Evolutionary conservation across 2,113 vertebrate species (phyloP).

Genomic region (Ammospiza nelsoni): DNA sequence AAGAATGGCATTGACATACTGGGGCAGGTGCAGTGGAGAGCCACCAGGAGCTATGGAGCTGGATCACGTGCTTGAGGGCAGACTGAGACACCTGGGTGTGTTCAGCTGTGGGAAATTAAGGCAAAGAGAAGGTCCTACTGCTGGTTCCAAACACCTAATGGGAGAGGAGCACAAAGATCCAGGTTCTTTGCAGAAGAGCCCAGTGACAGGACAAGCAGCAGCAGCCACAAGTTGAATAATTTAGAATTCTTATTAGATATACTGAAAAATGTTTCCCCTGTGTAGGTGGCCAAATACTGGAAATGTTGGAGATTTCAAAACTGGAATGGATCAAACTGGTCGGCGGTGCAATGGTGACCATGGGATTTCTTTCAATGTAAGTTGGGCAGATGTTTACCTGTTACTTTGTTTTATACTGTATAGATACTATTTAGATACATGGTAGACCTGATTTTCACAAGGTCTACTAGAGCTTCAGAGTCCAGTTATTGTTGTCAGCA

Average conservation of each 20-base stretch:
- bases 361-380: background rate
- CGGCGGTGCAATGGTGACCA: background rate
- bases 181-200: background rate
- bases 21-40: background rate
- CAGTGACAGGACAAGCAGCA: background rate
- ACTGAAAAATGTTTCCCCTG: background rate
- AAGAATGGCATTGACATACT: background rate
- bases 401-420: background rate
- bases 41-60: background rate
- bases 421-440: background rate
- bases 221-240: background rate
- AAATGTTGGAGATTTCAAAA: background rate
- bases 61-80: background rate
- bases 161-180: background rate
- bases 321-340: background rate
- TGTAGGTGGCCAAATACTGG: background rate
- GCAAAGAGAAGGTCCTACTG: background rate
- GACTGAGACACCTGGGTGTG: background rate
- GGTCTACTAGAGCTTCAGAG: background rate
- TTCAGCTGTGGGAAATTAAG: background rate
- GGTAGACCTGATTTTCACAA: background rate
- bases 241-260: background rate
- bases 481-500: background rate
- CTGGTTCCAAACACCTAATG: background rate
- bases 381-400: background rate